Evolutionary conservation across 2,888 invertebrate species (phyloP), one percentile per base, ranked within the genome.

Genomic region (Tenthredo notha): DNA sequence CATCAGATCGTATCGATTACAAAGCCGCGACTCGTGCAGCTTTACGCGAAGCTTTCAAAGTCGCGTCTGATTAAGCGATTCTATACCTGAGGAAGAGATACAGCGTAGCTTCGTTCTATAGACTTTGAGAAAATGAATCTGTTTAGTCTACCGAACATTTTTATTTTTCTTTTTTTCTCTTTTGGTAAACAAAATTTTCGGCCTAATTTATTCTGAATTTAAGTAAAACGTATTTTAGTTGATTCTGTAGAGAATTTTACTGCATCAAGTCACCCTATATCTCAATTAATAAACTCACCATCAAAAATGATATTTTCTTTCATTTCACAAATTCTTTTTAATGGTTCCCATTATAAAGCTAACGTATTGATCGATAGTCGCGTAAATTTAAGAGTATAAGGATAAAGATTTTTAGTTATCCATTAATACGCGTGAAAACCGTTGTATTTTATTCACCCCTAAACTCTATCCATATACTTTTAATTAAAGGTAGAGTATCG

Each of bases 1-100:
- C 33, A 33, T 83, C 47, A 33, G 18, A 67, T 70, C 47, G 47
- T 83, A 83, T 83, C 67, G 67, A 83, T 83, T 83, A 33, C 67
- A 65, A 67, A 83, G 37, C 61, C 40, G 7, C 7, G 67, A 37
- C n/a, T 21, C 61, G n/a, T 40, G 21, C 47, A 18, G 58, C 21
- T 61, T 61, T 50, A 50, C 58, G 61, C 18, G 12, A 37, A 33
- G 37, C 61, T 40, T 25, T 21, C 74, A 7, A 37, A 40, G 25
- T 43, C 43, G 74, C 43, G 43, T 9, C 29, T 67, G 67, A 33
- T 18, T 25, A 33, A 29, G 29, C 67, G 67, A 67, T 67, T 25
- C 25, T 67, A 4, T 67, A 74, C 47, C 43, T 40, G 43, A 9
- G 10, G 47, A 67, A 29, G 25, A 67, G 15, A 67, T 15, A 47